Conservation (phyloP, 2,113 vertebrate species). For the Benitochromis conjunctus region DNA sequence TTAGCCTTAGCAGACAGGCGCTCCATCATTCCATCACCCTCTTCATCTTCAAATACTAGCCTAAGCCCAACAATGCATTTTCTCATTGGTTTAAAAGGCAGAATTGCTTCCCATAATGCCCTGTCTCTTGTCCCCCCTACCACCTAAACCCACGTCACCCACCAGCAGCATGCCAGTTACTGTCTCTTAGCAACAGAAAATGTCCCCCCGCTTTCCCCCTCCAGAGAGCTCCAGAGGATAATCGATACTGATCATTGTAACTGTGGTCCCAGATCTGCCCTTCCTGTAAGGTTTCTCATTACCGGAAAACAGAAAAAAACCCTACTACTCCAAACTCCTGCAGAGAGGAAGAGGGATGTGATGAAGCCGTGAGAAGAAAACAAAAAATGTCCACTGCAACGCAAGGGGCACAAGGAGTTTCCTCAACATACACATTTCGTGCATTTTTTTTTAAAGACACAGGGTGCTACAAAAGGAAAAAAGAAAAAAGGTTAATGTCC, state of each 20-base stretch:
- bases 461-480: neutral
- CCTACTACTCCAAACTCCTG: neutral
- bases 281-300: slow-evolving; percentile 67
- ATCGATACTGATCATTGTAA: slow-evolving; percentile 73
- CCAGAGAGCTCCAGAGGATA: slow-evolving; percentile 26
- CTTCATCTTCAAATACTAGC: neutral
- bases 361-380: neutral
- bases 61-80: neutral
- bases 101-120: neutral
- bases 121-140: neutral
- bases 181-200: slow-evolving; percentile 54
- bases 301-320: slow-evolving; percentile 43
- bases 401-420: neutral
- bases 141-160: neutral
- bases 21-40: neutral
- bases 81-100: neutral
- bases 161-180: neutral
- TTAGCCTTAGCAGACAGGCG: neutral
- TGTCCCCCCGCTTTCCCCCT: neutral
- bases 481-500: neutral
- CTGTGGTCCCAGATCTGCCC: slow-evolving; percentile 59
- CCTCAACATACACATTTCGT: neutral
- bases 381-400: neutral
- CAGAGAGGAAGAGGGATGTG: neutral
- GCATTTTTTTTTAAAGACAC: neutral